Evolutionary conservation across 2,888 invertebrate species (phyloP), one percentile per base, ranked within the genome.

Genomic region (Horisme vitalbata): DNA sequence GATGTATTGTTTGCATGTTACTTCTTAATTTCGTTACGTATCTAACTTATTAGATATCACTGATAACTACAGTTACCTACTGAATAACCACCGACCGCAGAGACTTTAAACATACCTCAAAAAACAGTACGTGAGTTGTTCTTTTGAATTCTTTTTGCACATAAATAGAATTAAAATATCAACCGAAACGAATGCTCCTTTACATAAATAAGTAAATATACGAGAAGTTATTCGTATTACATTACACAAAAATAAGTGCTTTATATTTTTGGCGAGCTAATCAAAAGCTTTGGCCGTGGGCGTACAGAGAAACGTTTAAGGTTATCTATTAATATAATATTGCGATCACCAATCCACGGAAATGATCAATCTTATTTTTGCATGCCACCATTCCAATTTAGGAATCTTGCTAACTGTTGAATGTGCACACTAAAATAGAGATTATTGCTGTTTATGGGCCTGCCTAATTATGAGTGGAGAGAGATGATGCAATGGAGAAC

Each of bases 261-360:
- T 37, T 46, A 35, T 64, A 67, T 60, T 62, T 62, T 54, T 58
- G 62, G 48, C 48, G 55, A 43, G 44, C 54, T 52, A 61, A 59
- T 65, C 60, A 64, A 63, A 57, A 65, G 59, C 64, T 60, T 58
- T 57, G 65, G 41, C 57, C 61, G 72, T 67, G 71, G 78, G 76
- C 71, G 79, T 51, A 45, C 36, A 61, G 62, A 64, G 68, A 67
- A 73, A 65, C 66, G 70, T 69, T 68, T 75, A 70, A 75, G 73
- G 72, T 74, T 71, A 58, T 71, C 79, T 80, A 79, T 69, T 80
- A 81, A 82, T 81, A 82, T 45, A 54, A 14, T 47, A 54, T 67
- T 72, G 63, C 72, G 71, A n/a, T 69, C 56, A 61, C 55, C 58
- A 61, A 68, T 61, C 41, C 49, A 41, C 49, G 52, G 50, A 41